A percentile compares a stretch with the other conserved stretches of the same genome.
Conservation (phyloP, 2,113 vertebrate species). For the Pangasianodon hypophthalmus region DNA sequence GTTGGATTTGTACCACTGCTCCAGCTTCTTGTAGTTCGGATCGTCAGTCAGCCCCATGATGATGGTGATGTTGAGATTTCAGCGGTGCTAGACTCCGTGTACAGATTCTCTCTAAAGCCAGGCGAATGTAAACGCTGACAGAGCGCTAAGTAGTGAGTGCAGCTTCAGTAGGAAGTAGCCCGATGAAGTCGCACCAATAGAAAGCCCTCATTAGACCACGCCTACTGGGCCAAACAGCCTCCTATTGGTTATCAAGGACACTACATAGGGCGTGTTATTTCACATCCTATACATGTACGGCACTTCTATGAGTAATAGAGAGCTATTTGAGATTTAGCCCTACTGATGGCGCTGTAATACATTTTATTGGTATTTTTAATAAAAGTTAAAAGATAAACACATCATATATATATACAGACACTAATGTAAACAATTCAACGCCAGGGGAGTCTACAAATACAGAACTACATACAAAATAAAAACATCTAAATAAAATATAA, state of each 20-base stretch:
- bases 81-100: constrained; percentile 27
- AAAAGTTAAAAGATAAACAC: background rate
- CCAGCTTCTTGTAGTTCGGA: constrained; percentile 82
- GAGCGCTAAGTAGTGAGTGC: too few species aligned
- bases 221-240: background rate
- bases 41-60: constrained; percentile 82
- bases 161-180: background rate
- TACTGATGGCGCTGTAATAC: background rate
- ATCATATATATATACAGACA: background rate
- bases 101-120: background rate
- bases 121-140: background rate
- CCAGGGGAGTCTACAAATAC: background rate
- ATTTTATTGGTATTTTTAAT: background rate
- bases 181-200: constrained; percentile 5
- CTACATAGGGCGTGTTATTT: background rate
- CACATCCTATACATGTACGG: too few species aligned
- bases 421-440: background rate
- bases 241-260: background rate
- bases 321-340: background rate
- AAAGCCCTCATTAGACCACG: background rate
- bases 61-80: constrained; percentile 8
- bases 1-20: constrained; percentile 82
- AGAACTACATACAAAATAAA: background rate
- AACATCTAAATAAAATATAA: background rate
- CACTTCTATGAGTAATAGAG: background rate